Percentiles rank a stretch among this genome's conserved stretches.
Conservation (phyloP, 1,140 invertebrate genomes). For the Neodiprion virginianus region DNA sequence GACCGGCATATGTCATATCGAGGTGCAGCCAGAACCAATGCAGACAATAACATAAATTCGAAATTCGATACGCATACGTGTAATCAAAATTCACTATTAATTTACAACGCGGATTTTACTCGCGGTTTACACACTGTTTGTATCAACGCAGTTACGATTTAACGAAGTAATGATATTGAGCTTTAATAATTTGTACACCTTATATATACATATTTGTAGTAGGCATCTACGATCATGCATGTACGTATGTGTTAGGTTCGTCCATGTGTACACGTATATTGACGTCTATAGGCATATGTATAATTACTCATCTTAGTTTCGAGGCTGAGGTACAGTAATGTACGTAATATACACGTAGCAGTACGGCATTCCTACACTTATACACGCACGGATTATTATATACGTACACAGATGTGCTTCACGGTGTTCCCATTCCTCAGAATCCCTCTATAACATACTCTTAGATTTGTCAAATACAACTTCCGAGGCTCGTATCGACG, state of each 20-base stretch:
- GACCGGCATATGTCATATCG: not conserved
- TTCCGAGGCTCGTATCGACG: not conserved
- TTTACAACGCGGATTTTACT: too few relatives aligned
- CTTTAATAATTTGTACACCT: not conserved
- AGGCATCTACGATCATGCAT: too few relatives aligned
- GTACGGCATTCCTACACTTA: conserved; percentile 2
- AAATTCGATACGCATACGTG: not conserved
- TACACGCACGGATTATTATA: not conserved
- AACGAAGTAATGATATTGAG: not conserved
- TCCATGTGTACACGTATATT: too few relatives aligned
- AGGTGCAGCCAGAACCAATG: not conserved
- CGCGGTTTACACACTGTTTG: not conserved
- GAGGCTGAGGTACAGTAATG: not conserved
- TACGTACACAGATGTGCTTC: not conserved
- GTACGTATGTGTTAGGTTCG: too few relatives aligned
- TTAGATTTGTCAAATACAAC: not conserved
- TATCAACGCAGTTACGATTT: not conserved
- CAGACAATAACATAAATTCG: not conserved
- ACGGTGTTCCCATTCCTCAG: not conserved
- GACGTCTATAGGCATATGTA: too few relatives aligned
- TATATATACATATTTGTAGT: too few relatives aligned
- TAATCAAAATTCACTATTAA: too few relatives aligned
- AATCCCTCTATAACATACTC: not conserved
- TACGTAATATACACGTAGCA: not conserved
- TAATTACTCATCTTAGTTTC: not conserved